Conservation (phyloP, 2,888 invertebrate genomes). For the Pristionchus fissidentatus region DNA sequence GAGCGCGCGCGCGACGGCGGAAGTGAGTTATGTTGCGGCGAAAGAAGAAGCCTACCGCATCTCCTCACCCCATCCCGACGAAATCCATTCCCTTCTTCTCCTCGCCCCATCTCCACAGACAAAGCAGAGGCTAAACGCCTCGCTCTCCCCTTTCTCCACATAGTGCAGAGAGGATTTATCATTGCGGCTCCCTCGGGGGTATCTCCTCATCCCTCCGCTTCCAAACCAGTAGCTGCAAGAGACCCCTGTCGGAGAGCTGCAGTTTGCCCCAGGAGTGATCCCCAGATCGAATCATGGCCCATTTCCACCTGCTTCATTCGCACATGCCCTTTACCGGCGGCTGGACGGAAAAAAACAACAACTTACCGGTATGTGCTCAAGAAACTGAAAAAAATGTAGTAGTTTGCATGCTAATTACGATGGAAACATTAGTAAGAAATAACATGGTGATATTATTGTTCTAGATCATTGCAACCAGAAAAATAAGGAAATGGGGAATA, state of each 20-base stretch:
- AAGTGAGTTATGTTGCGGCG: neutral
- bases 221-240: no score
- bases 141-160: neutral
- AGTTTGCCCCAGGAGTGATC: neutral
- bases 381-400: neutral
- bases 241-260: no score
- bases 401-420: neutral
- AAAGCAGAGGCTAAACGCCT: slow-evolving; percentile 12
- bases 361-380: neutral
- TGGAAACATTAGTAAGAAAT: neutral
- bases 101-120: neutral
- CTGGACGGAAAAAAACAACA: slow-evolving; percentile 45
- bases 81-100: slow-evolving; percentile 1
- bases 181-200: slow-evolving; percentile 19
- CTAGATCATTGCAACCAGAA: neutral
- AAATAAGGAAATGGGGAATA: no score
- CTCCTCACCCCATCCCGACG: slow-evolving; percentile 10
- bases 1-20: neutral
- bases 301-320: slow-evolving; percentile 42
- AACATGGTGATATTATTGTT: neutral
- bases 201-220: no score
- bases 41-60: neutral
- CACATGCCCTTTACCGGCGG: slow-evolving; percentile 21
- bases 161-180: slow-evolving; percentile 42
- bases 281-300: slow-evolving; percentile 12